phyloP scores from a whole-genome alignment of 2,113 vertebrate genomes.

The Caretta caretta region DNA sequence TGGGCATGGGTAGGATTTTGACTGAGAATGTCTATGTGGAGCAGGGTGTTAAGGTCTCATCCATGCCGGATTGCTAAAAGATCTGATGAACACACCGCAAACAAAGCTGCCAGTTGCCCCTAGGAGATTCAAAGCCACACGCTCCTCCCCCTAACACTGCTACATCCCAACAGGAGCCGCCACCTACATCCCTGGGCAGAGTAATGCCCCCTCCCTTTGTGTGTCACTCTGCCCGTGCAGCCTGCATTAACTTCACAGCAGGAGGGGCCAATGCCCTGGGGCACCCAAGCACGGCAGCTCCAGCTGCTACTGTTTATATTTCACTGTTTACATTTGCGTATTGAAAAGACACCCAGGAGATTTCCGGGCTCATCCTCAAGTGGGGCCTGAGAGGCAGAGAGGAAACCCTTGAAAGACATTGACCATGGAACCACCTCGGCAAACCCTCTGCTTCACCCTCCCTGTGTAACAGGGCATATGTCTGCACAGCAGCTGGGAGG shows the following conservation, averaged over 20 bases:
- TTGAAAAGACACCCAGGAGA: slow-evolving; percentile 41
- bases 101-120: not conserved
- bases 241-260: accelerated
- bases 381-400: not conserved
- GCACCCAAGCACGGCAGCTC: not conserved
- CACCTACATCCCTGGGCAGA: not conserved
- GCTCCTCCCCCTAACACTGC: accelerated
- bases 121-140: accelerated
- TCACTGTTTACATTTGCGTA: slow-evolving; percentile 43
- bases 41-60: not conserved
- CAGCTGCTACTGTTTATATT: slow-evolving; percentile 44
- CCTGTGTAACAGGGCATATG: not conserved
- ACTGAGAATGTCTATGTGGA: not conserved
- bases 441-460: accelerated
- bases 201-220: not conserved
- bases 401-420: accelerated
- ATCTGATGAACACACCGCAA: not conserved
- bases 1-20: not conserved
- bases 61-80: not conserved
- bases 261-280: not conserved
- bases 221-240: not conserved
- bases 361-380: not conserved
- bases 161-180: accelerated
- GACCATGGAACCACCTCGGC: accelerated
- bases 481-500: not conserved